A percentile compares a stretch with the other conserved stretches of the same genome.
phyloP scores from a whole-genome alignment of 1,140 invertebrate genomes.

The Galleria mellonella region DNA sequence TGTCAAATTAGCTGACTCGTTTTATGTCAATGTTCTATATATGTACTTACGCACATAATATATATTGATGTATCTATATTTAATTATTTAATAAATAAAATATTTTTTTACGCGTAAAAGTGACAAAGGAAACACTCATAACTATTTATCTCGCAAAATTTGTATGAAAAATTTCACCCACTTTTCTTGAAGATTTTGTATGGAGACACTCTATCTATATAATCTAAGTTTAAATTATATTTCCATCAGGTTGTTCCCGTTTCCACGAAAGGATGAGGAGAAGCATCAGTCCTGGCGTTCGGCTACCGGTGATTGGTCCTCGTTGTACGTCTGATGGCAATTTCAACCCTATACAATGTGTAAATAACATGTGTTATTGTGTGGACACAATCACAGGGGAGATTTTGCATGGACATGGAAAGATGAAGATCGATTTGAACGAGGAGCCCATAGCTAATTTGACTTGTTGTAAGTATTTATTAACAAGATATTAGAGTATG shows the following conservation, averaged over 20 bases:
- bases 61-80: no score
- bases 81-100: no score
- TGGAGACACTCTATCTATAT: no score
- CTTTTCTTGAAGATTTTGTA: no score
- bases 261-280: constrained; percentile 46
- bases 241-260: constrained; percentile 66
- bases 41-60: no score
- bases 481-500: background rate
- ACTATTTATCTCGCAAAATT: no score
- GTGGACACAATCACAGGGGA: constrained; percentile 68
- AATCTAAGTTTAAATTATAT: background rate
- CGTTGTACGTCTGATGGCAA: constrained; percentile 73
- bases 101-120: no score
- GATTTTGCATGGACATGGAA: constrained; percentile 20
- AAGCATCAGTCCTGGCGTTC: constrained; percentile 21
- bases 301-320: constrained; percentile 36
- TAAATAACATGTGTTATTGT: constrained; percentile 72
- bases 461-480: constrained; percentile 73
- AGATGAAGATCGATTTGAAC: constrained; percentile 42
- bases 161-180: no score
- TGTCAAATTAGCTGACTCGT: no score
- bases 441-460: constrained; percentile 50
- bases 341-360: constrained; percentile 75
- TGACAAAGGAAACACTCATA: no score
- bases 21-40: no score